Base-by-base conservation (phyloP, 2,113 vertebrate species). In the Leiothrix lutea region DNA sequence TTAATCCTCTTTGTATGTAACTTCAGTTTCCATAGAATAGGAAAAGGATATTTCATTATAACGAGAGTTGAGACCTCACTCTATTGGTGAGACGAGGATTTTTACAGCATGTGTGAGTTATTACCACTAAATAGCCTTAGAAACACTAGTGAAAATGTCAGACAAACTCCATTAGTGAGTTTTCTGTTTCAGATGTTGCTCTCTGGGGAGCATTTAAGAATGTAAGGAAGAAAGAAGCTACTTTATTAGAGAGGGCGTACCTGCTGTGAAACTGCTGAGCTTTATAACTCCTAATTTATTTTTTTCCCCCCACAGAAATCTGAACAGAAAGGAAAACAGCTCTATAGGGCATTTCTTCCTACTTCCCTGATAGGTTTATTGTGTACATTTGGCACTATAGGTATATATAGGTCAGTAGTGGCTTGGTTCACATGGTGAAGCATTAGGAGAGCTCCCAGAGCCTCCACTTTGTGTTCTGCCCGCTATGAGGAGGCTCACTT, bases 161-260 rank as follows among this genome's bases (percentile, higher is more conserved):
- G 71, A 65, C 10, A 23, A 84, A 86, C 50, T 86, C 67, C n/a
- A 71, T 89, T 74, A 66, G 61, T 54, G 72, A 87, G 64, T 82
- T 35, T 82, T 83, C 35, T 40, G 33, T 64, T 92, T 83, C 69
- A 47, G 56, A 74, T 69, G 64, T 73, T 91, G 75, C 80, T 36
- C 65, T 74, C 69, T 88, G 69, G 75, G 92, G 91, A 88, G 28
- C 44, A 71, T 78, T 93, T 86, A 87, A 78, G 75, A 90, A 48
- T 0, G 1, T 78, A 86, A 92, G 45, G 29, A 80, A 88, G 69
- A 90, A 70, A 71, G 50, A 86, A 86, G 11, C 29, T 62, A 42
- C n/a, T 45, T 69, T 89, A 73, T 95, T 95, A 89, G 56, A 92
- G 33, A 84, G 86, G 45, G 36, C 2, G 17, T 51, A 82, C n/a